Evolutionary conservation across 2,113 vertebrate genomes (phyloP).

Genomic region (Megaceryle torquata): DNA sequence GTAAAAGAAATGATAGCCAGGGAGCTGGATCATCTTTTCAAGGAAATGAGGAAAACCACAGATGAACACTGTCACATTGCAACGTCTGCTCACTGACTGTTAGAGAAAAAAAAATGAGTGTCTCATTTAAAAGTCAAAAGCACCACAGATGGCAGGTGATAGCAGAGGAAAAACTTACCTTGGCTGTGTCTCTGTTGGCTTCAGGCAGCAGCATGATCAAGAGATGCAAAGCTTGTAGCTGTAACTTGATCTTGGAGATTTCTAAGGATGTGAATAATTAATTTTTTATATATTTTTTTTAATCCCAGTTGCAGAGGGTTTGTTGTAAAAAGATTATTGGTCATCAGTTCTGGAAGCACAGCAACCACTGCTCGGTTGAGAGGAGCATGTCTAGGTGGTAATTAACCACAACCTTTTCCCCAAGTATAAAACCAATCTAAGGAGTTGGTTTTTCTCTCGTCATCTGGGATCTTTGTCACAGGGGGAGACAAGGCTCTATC

Average conservation of each 20-base stretch:
- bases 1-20: background rate
- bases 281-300: background rate
- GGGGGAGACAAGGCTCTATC: background rate
- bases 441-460: background rate
- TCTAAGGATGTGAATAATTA: conserved; percentile 74
- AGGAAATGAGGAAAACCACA: background rate
- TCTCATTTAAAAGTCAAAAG: background rate
- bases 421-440: background rate
- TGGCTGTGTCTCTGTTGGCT: conserved; percentile 86
- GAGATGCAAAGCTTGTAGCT: conserved; percentile 92
- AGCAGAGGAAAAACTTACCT: conserved; percentile 72
- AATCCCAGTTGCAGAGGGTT: background rate
- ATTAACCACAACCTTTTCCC: background rate
- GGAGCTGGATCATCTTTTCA: background rate
- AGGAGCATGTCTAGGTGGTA: background rate
- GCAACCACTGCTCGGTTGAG: background rate
- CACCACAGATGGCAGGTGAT: background rate
- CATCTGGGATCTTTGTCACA: background rate
- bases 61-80: background rate
- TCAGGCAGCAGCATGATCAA: conserved; percentile 91
- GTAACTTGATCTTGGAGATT: conserved; percentile 84
- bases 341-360: background rate
- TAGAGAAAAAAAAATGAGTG: rapidly evolving
- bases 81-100: background rate
- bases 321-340: background rate